Conservation (phyloP, 2,113 vertebrate species). For the Eidolon helvum region DNA sequence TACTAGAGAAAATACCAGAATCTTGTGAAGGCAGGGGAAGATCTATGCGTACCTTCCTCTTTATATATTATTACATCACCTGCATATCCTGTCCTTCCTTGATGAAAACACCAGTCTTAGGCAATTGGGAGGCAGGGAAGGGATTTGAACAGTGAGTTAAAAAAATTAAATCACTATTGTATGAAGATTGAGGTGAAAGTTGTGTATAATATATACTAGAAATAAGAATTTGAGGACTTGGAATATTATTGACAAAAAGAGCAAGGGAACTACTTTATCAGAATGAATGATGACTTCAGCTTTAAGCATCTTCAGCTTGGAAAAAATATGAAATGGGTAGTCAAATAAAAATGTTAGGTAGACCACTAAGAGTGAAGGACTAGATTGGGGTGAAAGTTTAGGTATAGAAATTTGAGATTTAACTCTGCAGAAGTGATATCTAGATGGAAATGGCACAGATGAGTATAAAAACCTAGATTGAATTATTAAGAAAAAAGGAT, state of each 20-base stretch:
- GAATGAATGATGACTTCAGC: neutral
- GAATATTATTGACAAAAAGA: neutral
- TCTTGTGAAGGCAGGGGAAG: neutral
- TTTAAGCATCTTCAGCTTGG: neutral
- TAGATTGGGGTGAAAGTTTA: neutral
- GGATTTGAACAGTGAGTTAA: neutral
- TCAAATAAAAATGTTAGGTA: neutral
- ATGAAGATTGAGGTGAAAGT: neutral
- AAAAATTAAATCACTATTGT: neutral
- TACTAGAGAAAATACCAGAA: neutral
- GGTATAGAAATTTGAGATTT: neutral
- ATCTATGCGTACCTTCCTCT: neutral
- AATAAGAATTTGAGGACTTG: neutral
- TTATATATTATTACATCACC: neutral
- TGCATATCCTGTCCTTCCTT: neutral
- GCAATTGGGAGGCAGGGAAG: neutral
- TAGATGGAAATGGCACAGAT: neutral
- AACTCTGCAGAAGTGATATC: neutral
- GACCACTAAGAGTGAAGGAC: neutral
- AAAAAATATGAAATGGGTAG: neutral
- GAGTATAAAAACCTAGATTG: neutral
- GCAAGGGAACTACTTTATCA: neutral
- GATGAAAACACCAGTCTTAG: neutral
- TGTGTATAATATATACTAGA: neutral
- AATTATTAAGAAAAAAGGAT: neutral